These are phyloP conservation scores for Sphaerophoria taeniata DNA, from an alignment of 2,888 invertebrate species.

Conservation along the genomic window DNA sequence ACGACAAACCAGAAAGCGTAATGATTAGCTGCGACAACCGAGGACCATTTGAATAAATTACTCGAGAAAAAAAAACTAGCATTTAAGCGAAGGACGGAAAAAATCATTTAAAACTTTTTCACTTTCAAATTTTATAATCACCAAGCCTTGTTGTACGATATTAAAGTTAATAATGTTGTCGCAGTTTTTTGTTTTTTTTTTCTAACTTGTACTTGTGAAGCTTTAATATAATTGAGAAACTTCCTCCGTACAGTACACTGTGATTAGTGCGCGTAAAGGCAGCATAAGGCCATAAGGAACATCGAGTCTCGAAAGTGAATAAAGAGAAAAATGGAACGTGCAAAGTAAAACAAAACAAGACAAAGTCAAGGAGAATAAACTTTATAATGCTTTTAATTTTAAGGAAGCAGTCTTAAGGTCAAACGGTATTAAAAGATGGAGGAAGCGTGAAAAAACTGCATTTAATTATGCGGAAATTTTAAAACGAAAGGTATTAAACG, in stretches of 20 bases:
- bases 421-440: not conserved
- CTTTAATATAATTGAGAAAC: slow-evolving; percentile 28
- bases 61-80: not conserved
- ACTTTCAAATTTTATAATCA: slow-evolving; percentile 31
- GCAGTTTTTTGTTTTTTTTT: not conserved
- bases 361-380: not conserved
- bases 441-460: not conserved
- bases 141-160: slow-evolving; percentile 15
- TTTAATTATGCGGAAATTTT: slow-evolving; percentile 10
- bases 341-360: not conserved
- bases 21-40: not conserved
- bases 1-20: not conserved
- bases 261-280: slow-evolving; percentile 26
- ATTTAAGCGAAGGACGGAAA: not conserved
- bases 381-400: not conserved
- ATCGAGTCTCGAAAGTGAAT: not conserved
- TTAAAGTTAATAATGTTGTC: slow-evolving; percentile 31
- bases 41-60: slow-evolving; percentile 28
- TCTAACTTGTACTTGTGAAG: not conserved
- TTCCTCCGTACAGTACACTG: not conserved
- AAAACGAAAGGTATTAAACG: not conserved
- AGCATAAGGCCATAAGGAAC: not conserved
- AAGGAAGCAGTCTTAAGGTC: slow-evolving; percentile 11
- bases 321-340: not conserved
- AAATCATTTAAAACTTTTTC: slow-evolving; percentile 38